These are phyloP conservation scores for Spodoptera picta DNA, from an alignment of 2,888 invertebrate genomes.

Conservation along the genomic window DNA sequence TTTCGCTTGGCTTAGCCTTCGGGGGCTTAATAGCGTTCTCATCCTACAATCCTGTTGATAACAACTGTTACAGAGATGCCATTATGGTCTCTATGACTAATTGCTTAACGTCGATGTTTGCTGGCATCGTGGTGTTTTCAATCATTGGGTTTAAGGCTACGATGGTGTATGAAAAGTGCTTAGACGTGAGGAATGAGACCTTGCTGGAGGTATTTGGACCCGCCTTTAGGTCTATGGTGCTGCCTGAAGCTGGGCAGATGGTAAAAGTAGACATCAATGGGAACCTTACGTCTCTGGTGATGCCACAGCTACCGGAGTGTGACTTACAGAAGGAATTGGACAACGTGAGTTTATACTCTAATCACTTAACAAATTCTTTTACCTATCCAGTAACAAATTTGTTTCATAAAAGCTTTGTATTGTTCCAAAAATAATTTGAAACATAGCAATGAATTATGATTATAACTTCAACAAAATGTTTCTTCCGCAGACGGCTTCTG, in stretches of 20 bases:
- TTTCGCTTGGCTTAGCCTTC: slow-evolving; percentile 97
- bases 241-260: slow-evolving; percentile 88
- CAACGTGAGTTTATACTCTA: slow-evolving; percentile 90
- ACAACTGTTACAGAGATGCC: slow-evolving; percentile 98
- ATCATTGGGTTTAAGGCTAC: slow-evolving; percentile 98
- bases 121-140: slow-evolving; percentile 98
- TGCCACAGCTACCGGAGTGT: slow-evolving; percentile 92
- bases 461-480: not conserved
- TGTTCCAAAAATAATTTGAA: no score
- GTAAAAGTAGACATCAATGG: slow-evolving; percentile 87
- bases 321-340: slow-evolving; percentile 95
- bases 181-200: slow-evolving; percentile 90
- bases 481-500: slow-evolving; percentile 94
- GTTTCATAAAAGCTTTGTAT: no score
- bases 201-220: slow-evolving; percentile 88
- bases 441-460: no score
- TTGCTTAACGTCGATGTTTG: slow-evolving; percentile 98
- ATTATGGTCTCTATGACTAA: slow-evolving; percentile 97
- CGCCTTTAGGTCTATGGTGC: slow-evolving; percentile 76
- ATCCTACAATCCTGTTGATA: slow-evolving; percentile 98
- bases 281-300: slow-evolving; percentile 88
- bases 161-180: slow-evolving; percentile 93
- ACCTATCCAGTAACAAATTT: no score
- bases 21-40: slow-evolving; percentile 98
- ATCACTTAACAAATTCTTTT: no score